Base-by-base conservation (phyloP, 2,113 vertebrate genomes). In the Stegastes partitus region DNA sequence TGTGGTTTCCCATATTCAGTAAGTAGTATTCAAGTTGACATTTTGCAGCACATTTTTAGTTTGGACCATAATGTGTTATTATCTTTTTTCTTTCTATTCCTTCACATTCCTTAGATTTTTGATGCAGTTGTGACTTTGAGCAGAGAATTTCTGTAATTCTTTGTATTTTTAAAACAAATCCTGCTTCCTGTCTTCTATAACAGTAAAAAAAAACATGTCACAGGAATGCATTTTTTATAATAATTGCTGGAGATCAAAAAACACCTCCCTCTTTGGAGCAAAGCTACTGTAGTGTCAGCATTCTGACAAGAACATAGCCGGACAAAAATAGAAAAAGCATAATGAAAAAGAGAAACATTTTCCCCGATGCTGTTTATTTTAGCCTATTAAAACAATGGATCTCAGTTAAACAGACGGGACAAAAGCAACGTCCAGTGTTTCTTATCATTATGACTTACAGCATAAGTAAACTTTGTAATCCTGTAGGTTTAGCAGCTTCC, bases 401-500 rank as follows among this genome's bases (percentile, higher is more conserved):
- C 44, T 34, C 54, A 2, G 3, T 55, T 45, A 16, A 31, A 37
- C 16, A 21, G 3, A 62, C 12, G 5, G 6, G 47, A 49, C 47
- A 34, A 56, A 68, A 21, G 25, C 53, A 49, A 25, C 37, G 72
- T 80, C 39, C 67, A 6, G 65, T 18, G 26, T 23, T 72, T 15
- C 64, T 80, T 59, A 76, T 73, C 37, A 15, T 49, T 44, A 10
- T 50, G 39, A 58, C 54, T 76, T 58, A 76, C 82, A 51, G 63
- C 65, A 62, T 0, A 71, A 88, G 50, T 79, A 85, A 89, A 92
- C 51, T 72, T 79, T 78, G 61, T 86, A 91, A 90, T 91, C 87
- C 85, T 2, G 0, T 3, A 51, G 56, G 50, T 88, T 88, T 76
- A 87, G 25, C 56, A 39, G 84, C 59, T 77, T 86, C 83, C 81